Evolutionary conservation across 1,140 invertebrate species (phyloP).

Genomic region (Anagrus nilaparvatae): DNA sequence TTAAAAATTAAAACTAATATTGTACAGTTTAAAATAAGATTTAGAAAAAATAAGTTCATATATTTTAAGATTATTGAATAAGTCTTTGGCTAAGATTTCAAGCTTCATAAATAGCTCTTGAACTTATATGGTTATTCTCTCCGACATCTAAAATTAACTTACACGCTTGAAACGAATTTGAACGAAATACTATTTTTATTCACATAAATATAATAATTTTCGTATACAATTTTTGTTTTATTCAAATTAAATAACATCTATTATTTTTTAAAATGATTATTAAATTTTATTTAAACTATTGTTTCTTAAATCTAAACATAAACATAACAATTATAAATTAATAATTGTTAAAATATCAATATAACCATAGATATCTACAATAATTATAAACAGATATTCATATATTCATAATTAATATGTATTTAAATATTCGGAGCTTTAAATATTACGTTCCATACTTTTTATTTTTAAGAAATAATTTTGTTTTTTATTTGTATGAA

Average conservation of each 20-base stretch:
- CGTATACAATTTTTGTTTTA: background rate
- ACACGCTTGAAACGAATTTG: constrained; percentile 15
- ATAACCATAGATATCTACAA: no score
- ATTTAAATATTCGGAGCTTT: no score
- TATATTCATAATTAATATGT: no score
- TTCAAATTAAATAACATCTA: background rate
- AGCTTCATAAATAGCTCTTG: constrained; percentile 38
- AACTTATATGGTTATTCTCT: constrained; percentile 42
- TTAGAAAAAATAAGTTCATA: background rate
- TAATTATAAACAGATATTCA: no score
- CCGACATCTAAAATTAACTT: constrained; percentile 40
- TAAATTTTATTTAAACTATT: constrained; percentile 7
- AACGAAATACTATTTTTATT: background rate
- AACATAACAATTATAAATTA: background rate
- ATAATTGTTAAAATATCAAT: no score
- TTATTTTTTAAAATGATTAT: background rate
- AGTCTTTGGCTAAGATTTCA: constrained; percentile 19
- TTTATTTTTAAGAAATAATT: no score
- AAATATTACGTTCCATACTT: no score
- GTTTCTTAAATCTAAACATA: constrained; percentile 8
- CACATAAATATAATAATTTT: background rate
- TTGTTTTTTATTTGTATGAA: no score
- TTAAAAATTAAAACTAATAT: background rate
- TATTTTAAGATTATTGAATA: constrained; percentile 5
- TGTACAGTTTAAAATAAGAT: background rate